Percentiles rank a stretch among this genome's conserved stretches.
These are phyloP conservation scores for Rana temporaria DNA, from an alignment of 2,113 vertebrate genomes.

Conservation along the genomic window DNA sequence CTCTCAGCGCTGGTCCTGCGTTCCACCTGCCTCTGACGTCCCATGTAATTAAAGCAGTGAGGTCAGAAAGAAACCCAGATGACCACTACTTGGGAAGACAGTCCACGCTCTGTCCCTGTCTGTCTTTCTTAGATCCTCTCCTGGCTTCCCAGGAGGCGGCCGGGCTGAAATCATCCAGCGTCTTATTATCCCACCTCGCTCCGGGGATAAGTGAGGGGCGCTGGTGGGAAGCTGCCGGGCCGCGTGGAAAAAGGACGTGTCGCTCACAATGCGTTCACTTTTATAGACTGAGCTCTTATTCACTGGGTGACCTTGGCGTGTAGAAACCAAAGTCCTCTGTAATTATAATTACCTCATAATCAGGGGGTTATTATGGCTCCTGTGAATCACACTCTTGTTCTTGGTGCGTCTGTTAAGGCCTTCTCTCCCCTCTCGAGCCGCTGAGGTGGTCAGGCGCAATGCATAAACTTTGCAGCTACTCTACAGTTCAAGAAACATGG, in stretches of 20 bases:
- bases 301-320: slow-evolving; percentile 35
- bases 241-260: slow-evolving; percentile 3
- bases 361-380: slow-evolving; percentile 48
- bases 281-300: slow-evolving; percentile 21
- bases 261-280: slow-evolving; percentile 7
- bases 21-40: slow-evolving; percentile 24
- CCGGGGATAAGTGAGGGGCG: neutral
- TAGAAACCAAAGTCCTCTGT: slow-evolving; percentile 17
- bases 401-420: neutral
- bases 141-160: neutral
- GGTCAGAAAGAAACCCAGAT: slow-evolving; percentile 25
- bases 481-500: neutral
- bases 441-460: neutral
- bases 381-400: slow-evolving; percentile 53
- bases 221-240: neutral
- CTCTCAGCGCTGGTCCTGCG: no score
- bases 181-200: slow-evolving; percentile 22
- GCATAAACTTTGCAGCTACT: neutral
- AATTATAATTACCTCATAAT: slow-evolving; percentile 56
- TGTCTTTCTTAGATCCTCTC: neutral
- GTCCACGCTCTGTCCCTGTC: slow-evolving; percentile 2
- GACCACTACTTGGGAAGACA: slow-evolving; percentile 1
- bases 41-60: neutral
- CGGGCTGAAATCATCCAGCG: neutral
- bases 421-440: neutral